These are phyloP conservation scores for Pseudomyrmex dendroicus DNA, from an alignment of 1,140 invertebrate species.

Conservation along the genomic window DNA sequence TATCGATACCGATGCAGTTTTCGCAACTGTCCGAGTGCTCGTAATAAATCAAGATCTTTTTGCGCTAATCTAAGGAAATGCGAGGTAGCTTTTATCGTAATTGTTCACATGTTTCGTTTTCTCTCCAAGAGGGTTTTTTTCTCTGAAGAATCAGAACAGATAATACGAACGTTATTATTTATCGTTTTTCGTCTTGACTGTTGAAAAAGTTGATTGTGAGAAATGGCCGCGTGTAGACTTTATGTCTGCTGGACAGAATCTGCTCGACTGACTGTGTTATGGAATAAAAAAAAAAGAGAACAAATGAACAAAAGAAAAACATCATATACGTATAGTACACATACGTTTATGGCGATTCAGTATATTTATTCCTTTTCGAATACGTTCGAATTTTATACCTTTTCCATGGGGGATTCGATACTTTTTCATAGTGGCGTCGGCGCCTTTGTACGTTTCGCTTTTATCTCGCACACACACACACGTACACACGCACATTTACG, in stretches of 20 bases:
- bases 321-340: constrained; percentile 5
- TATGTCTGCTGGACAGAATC: neutral
- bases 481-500: constrained; percentile 22
- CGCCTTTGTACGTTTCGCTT: constrained; percentile 61
- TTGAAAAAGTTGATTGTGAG: constrained; percentile 18
- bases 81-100: neutral
- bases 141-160: neutral
- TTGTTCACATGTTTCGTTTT: neutral
- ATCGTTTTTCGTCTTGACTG: neutral
- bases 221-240: constrained; percentile 18
- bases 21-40: neutral
- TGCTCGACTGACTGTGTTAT: constrained; percentile 17
- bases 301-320: too few species aligned
- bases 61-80: neutral
- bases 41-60: constrained; percentile 15
- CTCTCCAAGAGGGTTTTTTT: neutral
- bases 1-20: constrained; percentile 25
- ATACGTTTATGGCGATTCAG: constrained; percentile 13
- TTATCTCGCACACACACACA: constrained; percentile 37
- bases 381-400: constrained; percentile 77
- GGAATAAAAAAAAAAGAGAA: constrained; percentile 10
- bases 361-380: constrained; percentile 26
- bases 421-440: constrained; percentile 62
- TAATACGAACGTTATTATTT: constrained; percentile 14
- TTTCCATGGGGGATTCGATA: constrained; percentile 75